A percentile compares a stretch with the other conserved stretches of the same genome.
Conservation (phyloP, 2,888 invertebrate species). For the Drosophila stalkeri region DNA sequence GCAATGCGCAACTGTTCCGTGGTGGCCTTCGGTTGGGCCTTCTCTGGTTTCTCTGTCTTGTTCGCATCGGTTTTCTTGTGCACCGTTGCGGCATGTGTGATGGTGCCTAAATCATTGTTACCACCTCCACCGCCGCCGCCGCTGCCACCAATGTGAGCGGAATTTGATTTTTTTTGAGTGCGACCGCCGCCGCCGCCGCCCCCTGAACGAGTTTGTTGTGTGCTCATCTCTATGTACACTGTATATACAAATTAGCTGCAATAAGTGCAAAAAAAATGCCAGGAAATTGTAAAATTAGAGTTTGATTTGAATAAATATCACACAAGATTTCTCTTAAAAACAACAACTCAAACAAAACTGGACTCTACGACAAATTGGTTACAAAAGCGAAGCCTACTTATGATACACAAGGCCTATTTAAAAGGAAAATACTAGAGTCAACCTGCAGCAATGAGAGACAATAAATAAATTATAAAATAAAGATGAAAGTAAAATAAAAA, state of each 20-base stretch:
- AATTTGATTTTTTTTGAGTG: conserved; percentile 85
- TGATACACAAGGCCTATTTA: neutral
- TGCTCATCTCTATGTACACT: conserved; percentile 86
- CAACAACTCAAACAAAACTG: conserved; percentile 43
- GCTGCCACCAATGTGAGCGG: conserved; percentile 83
- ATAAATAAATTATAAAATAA: neutral
- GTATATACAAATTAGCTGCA: conserved; percentile 85
- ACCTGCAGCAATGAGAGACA: neutral
- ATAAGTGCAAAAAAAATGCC: conserved; percentile 30
- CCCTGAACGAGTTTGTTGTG: conserved; percentile 85
- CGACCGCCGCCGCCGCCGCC: conserved; percentile 83
- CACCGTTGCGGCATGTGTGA: conserved; percentile 82
- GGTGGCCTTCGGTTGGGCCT: conserved; percentile 88
- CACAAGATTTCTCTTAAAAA: conserved; percentile 44
- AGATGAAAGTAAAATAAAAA: no score
- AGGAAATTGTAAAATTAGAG: conserved; percentile 31
- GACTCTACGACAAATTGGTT: conserved; percentile 3
- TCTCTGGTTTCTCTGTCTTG: conserved; percentile 87
- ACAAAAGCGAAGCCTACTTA: conserved; percentile 40
- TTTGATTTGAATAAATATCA: conserved; percentile 47
- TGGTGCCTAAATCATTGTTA: conserved; percentile 61
- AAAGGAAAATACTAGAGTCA: neutral
- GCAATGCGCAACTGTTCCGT: conserved; percentile 94
- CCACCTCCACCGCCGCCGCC: conserved; percentile 82
- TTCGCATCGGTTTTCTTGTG: conserved; percentile 87